Evolutionary conservation across 2,888 invertebrate species (phyloP), one percentile per base, ranked within the genome.

Genomic region (Agrotis ipsilon): DNA sequence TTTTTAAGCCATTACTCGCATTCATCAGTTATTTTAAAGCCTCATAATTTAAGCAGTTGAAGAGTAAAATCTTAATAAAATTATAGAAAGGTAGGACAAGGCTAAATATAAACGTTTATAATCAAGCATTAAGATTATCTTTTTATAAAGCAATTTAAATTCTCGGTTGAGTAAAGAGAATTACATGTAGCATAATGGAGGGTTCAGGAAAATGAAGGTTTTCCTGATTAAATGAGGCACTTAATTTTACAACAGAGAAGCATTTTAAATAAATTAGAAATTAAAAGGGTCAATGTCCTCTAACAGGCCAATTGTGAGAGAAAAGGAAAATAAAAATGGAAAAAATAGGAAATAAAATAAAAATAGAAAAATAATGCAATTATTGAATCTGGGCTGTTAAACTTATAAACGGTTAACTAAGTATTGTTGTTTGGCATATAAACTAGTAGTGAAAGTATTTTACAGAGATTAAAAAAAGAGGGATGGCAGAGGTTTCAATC

Each of bases 31-130:
- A 9, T 55, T 32, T 13, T n/a, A n/a, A 5, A 55, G 2, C 55
- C 32, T n/a, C 13, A 32, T 6, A 55, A 55, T 32, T 32, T n/a
- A 55, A n/a, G 5, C 13, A 32, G 32, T n/a, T 13, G n/a, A 32
- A 19, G n/a, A 65, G n/a, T 63, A n/a, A 27, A 24, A 52, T 55
- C 11, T 63, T 68, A 54, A 18, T 60, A n/a, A 58, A 59, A 16
- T 16, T 63, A 49, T n/a, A 27, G 21, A 62, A 69, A 78, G 19
- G 19, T 67, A 52, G 55, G 39, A 46, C 81, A 76, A 80, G 77
- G 63, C n/a, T 67, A 52, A 4, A 18, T 11, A n/a, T 27, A 32
- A 16, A 64, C 21, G 19, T 27, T 27, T 27, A 52, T 58, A 27
- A 61, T 57, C 48, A 52, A 46, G 11, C 48, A 43, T 16, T 11